phyloP scores from a whole-genome alignment of 2,113 vertebrate species.

The Tenrec ecaudatus region DNA sequence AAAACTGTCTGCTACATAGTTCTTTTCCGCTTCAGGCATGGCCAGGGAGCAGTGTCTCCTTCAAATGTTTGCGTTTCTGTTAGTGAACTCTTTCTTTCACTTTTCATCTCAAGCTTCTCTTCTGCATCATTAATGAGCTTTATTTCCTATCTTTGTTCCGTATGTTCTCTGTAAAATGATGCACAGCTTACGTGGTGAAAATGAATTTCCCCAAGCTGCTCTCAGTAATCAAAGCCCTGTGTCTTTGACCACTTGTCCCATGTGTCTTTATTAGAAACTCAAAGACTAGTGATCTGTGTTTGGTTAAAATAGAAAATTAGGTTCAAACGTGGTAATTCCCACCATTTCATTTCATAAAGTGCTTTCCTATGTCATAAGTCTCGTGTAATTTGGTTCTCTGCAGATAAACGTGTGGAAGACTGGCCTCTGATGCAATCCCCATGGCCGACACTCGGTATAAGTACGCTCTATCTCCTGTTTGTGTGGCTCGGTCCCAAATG shows the following conservation, averaged over 20 bases:
- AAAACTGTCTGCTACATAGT: not conserved
- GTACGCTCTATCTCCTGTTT: constrained; percentile 96
- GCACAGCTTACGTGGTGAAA: not conserved
- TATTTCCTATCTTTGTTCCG: not conserved
- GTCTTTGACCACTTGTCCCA: constrained; percentile 24
- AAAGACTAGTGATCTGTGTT: not conserved
- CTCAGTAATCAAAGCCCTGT: not conserved
- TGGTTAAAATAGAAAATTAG: not conserved
- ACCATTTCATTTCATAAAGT: not conserved
- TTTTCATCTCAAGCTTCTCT: not conserved
- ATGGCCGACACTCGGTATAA: constrained; percentile 95
- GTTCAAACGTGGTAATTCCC: not conserved
- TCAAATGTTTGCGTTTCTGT: constrained; percentile 18
- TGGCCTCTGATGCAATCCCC: constrained; percentile 98
- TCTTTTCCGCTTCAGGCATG: not conserved
- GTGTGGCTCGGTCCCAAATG: constrained; percentile 99
- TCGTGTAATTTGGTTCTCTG: constrained; percentile 72
- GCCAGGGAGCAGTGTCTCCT: not conserved
- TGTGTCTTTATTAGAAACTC: constrained; percentile 11
- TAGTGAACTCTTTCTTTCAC: not conserved
- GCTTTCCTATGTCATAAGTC: not conserved
- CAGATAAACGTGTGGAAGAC: constrained; percentile 98
- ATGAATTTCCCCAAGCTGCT: constrained; percentile 35
- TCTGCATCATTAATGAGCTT: not conserved
- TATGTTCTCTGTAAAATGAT: not conserved